A percentile compares a stretch with the other conserved stretches of the same genome.
These are phyloP conservation scores for Hyphantria cunea DNA, from an alignment of 1,140 invertebrate genomes.

Conservation along the genomic window DNA sequence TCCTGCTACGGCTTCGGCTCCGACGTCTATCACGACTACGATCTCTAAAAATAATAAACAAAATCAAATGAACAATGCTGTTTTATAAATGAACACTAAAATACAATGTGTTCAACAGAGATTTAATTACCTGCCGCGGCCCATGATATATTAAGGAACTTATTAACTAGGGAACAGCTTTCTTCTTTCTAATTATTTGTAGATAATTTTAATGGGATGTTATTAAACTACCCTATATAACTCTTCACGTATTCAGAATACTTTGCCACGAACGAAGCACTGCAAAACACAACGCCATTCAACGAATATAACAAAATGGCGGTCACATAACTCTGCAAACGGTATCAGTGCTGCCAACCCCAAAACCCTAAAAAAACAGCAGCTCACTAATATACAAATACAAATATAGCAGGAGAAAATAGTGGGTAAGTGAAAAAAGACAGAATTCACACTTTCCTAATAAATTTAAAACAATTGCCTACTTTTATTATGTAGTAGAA, in stretches of 20 bases:
- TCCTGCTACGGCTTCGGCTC: constrained; percentile 69
- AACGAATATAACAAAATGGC: constrained; percentile 60
- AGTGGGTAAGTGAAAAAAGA: too few species aligned
- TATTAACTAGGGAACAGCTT: neutral
- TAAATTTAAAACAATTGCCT: too few species aligned
- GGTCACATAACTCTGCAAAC: constrained; percentile 3
- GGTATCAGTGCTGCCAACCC: too few species aligned
- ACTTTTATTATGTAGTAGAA: too few species aligned
- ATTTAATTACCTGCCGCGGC: constrained; percentile 66
- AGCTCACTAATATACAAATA: too few species aligned
- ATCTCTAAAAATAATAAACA: constrained; percentile 49
- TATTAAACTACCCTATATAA: too few species aligned
- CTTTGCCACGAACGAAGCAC: neutral
- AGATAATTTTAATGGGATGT: too few species aligned
- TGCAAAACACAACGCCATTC: constrained; percentile 22
- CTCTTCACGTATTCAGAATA: too few species aligned
- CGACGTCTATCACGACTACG: constrained; percentile 73
- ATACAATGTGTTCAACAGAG: constrained; percentile 9
- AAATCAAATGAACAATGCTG: neutral
- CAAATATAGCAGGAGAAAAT: too few species aligned
- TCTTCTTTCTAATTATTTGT: neutral
- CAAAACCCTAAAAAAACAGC: too few species aligned
- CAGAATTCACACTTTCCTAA: too few species aligned
- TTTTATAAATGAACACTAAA: neutral
- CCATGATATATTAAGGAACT: constrained; percentile 42